Evolutionary conservation across 2,888 invertebrate genomes (phyloP), one percentile per base, ranked within the genome.

Genomic region (Bibio marci): DNA sequence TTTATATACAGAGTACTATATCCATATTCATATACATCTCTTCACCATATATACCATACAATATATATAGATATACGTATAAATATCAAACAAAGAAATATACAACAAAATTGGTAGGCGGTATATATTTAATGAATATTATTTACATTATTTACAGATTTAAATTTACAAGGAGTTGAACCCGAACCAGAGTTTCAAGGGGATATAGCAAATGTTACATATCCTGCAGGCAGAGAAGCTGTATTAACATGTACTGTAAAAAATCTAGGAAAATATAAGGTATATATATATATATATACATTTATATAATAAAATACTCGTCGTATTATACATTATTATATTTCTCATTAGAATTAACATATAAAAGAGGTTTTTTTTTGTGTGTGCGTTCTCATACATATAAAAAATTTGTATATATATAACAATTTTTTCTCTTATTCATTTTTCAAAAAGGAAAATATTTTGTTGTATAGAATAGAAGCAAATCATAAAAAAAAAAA

Each of bases 181-280:
- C 54, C 57, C 26, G 62, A 62, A 48, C 62, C 62, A 31, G 61
- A 62, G 46, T 62, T 62, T 48, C 54, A 59, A 41, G 62, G 61
- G 44, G 54, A 51, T 36, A 62, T 62, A 45, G 55, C 56, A 44
- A 62, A 62, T 49, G 59, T 62, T 34, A 62, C 62, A 48, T 62
- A 58, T 52, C 62, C 62, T 33, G 60, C 62, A 22, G 62, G 62
- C 15, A 51, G 61, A 38, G 62, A 62, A 49, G 62, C 62, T 7
- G 53, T 61, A 33, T 48, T 62, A 18, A 55, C 60, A 30, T 62
- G 62, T 39, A 54, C 60, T 3, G 62, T 62, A 18, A 52, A 56
- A 38, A 60, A 61, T 54, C 52, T 62, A 39, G 62, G 62, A 40
- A 58, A 57, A 45, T 62, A 61, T 46, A 62, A 62, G 53, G 62